Evolutionary conservation across 1,140 invertebrate species (phyloP).

Genomic region (Drosophila navojoa): DNA sequence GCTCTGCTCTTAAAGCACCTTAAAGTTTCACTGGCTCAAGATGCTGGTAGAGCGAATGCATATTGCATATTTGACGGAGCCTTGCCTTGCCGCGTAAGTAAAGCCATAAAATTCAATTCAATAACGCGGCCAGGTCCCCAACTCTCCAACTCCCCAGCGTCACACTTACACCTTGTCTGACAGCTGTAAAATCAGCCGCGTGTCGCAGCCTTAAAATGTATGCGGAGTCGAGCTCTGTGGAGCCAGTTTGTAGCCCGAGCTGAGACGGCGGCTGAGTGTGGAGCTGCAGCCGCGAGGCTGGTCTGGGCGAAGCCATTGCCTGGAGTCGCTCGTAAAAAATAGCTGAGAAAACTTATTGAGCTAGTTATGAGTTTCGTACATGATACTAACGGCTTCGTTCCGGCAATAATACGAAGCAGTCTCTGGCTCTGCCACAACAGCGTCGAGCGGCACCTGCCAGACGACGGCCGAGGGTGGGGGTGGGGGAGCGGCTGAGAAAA

Average conservation of each 20-base stretch:
- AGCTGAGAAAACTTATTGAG: conserved; percentile 77
- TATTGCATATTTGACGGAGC: conserved; percentile 64
- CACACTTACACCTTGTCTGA: conserved; percentile 59
- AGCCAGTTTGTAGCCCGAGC: conserved; percentile 18
- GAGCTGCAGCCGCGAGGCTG: conserved; percentile 5
- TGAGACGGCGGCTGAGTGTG: conserved; percentile 1
- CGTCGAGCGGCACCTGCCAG: conserved; percentile 20
- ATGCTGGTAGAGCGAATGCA: conserved; percentile 30
- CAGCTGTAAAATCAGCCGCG: conserved; percentile 71
- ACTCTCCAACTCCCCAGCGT: conserved; percentile 27
- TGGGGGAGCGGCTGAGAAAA: conserved; percentile 16
- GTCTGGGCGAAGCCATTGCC: conserved; percentile 3
- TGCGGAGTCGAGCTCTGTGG: conserved; percentile 16
- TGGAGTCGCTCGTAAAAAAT: conserved; percentile 70
- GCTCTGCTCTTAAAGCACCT: conserved; percentile 57
- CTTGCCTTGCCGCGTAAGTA: conserved; percentile 50
- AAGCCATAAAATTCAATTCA: conserved; percentile 81
- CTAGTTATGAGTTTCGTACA: conserved; percentile 82
- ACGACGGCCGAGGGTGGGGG: background rate
- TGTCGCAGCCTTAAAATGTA: conserved; percentile 65
- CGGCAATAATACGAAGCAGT: conserved; percentile 67
- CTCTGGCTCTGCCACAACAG: background rate
- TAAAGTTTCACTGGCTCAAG: conserved; percentile 50
- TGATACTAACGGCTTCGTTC: conserved; percentile 75
- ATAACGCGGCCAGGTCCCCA: conserved; percentile 59